Conservation (phyloP, 2,888 invertebrate genomes). For the Harpalus rufipes region DNA sequence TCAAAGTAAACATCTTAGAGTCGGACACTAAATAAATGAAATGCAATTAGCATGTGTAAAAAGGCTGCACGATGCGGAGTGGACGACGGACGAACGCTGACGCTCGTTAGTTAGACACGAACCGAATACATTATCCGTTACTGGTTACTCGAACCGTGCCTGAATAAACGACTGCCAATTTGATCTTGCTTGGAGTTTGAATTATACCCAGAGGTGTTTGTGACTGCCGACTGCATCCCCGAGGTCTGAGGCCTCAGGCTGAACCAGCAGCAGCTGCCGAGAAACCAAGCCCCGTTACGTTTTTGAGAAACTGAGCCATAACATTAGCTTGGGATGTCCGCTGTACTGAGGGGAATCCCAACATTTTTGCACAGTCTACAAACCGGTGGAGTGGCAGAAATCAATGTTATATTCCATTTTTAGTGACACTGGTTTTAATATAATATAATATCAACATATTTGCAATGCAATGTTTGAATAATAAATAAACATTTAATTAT, state of each 20-base stretch:
- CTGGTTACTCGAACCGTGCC: conserved; percentile 63
- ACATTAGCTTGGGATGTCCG: conserved; percentile 49
- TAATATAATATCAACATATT: no score
- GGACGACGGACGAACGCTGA: no score
- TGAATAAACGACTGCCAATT: conserved; percentile 67
- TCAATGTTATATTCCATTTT: no score
- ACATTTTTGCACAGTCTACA: background rate
- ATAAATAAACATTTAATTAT: no score
- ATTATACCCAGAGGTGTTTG: conserved; percentile 66
- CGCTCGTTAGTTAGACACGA: conserved; percentile 66
- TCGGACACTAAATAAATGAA: conserved; percentile 64
- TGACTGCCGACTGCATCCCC: conserved; percentile 29
- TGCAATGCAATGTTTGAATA: no score
- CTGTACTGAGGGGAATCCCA: conserved; percentile 6
- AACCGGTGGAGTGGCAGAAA: no score
- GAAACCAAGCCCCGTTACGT: conserved; percentile 52
- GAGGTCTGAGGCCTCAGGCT: conserved; percentile 3
- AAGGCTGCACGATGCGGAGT: conserved; percentile 55
- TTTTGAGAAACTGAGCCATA: conserved; percentile 63
- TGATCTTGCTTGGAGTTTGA: conserved; percentile 66
- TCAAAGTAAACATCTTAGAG: conserved; percentile 65
- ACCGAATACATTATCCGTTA: conserved; percentile 67
- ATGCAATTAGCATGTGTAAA: conserved; percentile 65
- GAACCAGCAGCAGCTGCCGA: background rate
- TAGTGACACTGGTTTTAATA: no score